A percentile compares a stretch with the other conserved stretches of the same genome.
Conservation (phyloP, 1,140 invertebrate genomes). For the honey bee (Apis mellifera) region Amel_HAv3.1 CM009931.2:9187001-9187500, state of each 20-base stretch:
- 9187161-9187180: neutral
- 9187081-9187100: neutral
- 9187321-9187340: too few species aligned
- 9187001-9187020: neutral
- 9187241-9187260: neutral
- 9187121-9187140: slow-evolving; percentile 42
- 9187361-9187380: too few species aligned
- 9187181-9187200: neutral
- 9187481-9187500: too few species aligned
- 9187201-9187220: slow-evolving; percentile 39
- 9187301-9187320: too few species aligned
- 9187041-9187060: too few species aligned
- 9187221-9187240: neutral
- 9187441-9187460: too few species aligned
- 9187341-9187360: too few species aligned
- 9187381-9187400: too few species aligned
- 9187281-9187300: neutral
- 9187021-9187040: neutral
- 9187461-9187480: too few species aligned
- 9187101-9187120: slow-evolving; percentile 19
- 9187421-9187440: too few species aligned
- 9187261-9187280: slow-evolving; percentile 45
- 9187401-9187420: too few species aligned
- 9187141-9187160: neutral
- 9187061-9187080: neutral